A percentile compares a stretch with the other conserved stretches of the same genome.
These are phyloP conservation scores for Nomada ferruginata DNA, from an alignment of 2,888 invertebrate genomes.

Conservation along the genomic window DNA sequence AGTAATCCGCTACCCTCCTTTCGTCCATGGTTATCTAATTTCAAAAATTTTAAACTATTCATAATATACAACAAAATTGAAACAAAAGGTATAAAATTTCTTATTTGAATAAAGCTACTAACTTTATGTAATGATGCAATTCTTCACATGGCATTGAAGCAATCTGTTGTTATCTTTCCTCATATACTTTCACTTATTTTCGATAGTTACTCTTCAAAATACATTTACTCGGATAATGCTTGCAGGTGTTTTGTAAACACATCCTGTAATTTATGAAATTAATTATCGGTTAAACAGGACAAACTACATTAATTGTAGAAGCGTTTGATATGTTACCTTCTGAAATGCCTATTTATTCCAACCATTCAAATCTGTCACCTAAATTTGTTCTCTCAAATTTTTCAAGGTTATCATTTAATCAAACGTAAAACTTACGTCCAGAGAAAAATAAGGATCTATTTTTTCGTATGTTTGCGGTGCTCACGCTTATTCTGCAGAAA, in stretches of 20 bases:
- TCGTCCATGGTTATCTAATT: slow-evolving; percentile 89
- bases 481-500: slow-evolving; percentile 23
- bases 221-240: slow-evolving; percentile 24
- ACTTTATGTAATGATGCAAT: slow-evolving; percentile 36
- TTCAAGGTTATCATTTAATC: slow-evolving; percentile 50
- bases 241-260: slow-evolving; percentile 31
- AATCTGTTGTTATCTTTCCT: slow-evolving; percentile 12
- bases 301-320: neutral
- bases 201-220: slow-evolving; percentile 19
- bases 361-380: slow-evolving; percentile 25
- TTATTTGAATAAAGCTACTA: slow-evolving; percentile 21
- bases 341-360: slow-evolving; percentile 8
- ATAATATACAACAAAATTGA: neutral
- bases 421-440: slow-evolving; percentile 26
- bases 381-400: slow-evolving; percentile 28
- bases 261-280: slow-evolving; percentile 37
- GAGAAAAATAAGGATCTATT: slow-evolving; percentile 23
- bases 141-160: slow-evolving; percentile 56
- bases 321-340: slow-evolving; percentile 28
- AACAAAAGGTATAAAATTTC: neutral
- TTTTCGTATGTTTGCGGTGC: slow-evolving; percentile 28
- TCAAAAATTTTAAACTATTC: neutral
- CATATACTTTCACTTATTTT: slow-evolving; percentile 35
- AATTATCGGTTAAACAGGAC: slow-evolving; percentile 8
- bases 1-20: slow-evolving; percentile 97